Conservation (phyloP, 2,797 vertebrate species). For the Galaxias olidus region DNA sequence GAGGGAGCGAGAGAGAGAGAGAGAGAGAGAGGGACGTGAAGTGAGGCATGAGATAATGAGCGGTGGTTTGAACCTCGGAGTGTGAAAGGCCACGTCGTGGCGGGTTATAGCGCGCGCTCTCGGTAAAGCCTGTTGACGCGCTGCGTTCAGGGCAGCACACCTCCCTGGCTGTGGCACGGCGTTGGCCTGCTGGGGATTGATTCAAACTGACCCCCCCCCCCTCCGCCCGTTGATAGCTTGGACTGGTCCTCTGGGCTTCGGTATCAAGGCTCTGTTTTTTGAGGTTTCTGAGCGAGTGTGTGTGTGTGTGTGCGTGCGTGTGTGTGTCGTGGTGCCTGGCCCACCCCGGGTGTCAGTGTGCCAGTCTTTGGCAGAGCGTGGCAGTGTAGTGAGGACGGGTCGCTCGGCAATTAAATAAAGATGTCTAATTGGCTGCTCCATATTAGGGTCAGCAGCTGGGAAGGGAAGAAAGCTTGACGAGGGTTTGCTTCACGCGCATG, state of each 20-base stretch:
- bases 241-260: slow-evolving; percentile 42
- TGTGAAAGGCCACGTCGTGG: no score
- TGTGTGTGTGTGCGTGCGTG: slow-evolving; percentile 76
- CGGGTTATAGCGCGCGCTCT: no score
- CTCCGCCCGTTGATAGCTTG: no score
- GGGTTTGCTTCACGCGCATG: slow-evolving; percentile 73
- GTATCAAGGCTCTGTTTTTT: slow-evolving; percentile 36
- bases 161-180: no score
- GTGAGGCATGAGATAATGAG: slow-evolving; percentile 16
- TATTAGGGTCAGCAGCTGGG: slow-evolving; percentile 93
- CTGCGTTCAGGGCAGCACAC: no score
- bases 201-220: no score
- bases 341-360: slow-evolving; percentile 65
- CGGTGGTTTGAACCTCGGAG: no score
- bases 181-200: not conserved
- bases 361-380: slow-evolving; percentile 59
- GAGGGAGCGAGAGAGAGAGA: slow-evolving; percentile 48
- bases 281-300: slow-evolving; percentile 35
- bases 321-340: slow-evolving; percentile 76
- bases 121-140: no score
- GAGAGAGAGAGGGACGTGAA: slow-evolving; percentile 33
- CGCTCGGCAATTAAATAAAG: slow-evolving; percentile 90
- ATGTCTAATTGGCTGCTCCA: slow-evolving; percentile 92
- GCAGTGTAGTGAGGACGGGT: slow-evolving; percentile 64
- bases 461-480: slow-evolving; percentile 71